Evolutionary conservation across 2,113 vertebrate genomes (phyloP).

Genomic region (Spilogale gracilis): DNA sequence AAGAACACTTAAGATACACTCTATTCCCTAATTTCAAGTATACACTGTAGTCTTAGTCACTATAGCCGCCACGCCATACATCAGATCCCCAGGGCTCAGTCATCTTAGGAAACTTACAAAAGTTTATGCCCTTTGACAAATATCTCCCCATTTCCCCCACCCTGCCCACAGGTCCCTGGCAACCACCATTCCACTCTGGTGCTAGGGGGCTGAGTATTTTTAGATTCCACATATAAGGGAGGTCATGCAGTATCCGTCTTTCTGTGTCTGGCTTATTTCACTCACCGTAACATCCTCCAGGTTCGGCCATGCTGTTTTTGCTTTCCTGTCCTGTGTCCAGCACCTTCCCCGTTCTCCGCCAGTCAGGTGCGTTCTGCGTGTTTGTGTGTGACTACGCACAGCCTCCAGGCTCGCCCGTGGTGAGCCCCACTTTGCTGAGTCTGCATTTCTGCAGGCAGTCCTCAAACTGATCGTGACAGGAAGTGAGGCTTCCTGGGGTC

Average conservation of each 20-base stretch:
- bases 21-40: not conserved
- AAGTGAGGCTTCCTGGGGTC: conserved; percentile 75
- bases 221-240: not conserved
- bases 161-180: not conserved
- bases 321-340: not conserved
- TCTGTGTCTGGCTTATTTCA: not conserved
- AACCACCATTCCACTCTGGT: not conserved
- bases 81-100: too few relatives aligned
- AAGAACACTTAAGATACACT: not conserved
- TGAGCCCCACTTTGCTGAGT: not conserved
- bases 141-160: not conserved
- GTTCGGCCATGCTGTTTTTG: not conserved
- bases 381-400: fast-evolving
- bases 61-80: not conserved
- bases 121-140: not conserved
- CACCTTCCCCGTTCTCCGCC: not conserved
- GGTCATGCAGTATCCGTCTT: not conserved
- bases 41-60: not conserved
- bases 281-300: not conserved
- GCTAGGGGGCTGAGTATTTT: not conserved
- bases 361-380: too few relatives aligned
- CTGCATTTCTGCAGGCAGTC: conserved; percentile 16
- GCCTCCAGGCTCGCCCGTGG: not conserved
- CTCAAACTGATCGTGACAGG: conserved; percentile 52
- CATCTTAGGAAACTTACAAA: not conserved